These are phyloP conservation scores for Apostichopus japonicus DNA, from an alignment of 35 echinoderm and acorn worm species.

Conservation along the genomic window DNA sequence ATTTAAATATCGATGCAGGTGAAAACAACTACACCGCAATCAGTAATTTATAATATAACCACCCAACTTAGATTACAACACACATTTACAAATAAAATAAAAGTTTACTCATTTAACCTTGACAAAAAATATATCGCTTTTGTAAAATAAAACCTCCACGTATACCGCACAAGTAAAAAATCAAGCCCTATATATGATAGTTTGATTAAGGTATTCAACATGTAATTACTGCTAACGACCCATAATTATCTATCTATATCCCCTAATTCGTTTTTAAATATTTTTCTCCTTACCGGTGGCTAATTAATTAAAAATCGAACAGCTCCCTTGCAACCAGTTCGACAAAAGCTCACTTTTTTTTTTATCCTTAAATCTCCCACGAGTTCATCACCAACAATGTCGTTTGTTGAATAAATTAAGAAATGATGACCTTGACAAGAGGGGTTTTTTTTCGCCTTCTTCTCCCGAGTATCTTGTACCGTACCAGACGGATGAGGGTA, in stretches of 20 bases:
- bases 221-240: not conserved
- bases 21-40: too few species aligned
- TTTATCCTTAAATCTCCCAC: not conserved
- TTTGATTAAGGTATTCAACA: not conserved
- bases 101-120: too few species aligned
- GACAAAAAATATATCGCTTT: too few species aligned
- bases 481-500: slow-evolving; percentile 1
- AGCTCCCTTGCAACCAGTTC: not conserved
- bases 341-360: not conserved
- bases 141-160: too few species aligned
- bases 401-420: not conserved
- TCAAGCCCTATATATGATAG: too few species aligned
- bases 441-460: not conserved
- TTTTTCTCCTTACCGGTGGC: not conserved
- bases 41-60: too few species aligned
- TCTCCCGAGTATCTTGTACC: not conserved
- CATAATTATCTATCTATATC: not conserved
- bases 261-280: not conserved
- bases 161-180: too few species aligned
- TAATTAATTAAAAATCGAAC: not conserved
- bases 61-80: too few species aligned
- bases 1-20: too few species aligned
- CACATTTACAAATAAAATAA: too few species aligned
- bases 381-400: not conserved
- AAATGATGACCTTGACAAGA: too few species aligned